Conservation (phyloP, 2,113 vertebrate genomes). For the Larimichthys polyactis region DNA sequence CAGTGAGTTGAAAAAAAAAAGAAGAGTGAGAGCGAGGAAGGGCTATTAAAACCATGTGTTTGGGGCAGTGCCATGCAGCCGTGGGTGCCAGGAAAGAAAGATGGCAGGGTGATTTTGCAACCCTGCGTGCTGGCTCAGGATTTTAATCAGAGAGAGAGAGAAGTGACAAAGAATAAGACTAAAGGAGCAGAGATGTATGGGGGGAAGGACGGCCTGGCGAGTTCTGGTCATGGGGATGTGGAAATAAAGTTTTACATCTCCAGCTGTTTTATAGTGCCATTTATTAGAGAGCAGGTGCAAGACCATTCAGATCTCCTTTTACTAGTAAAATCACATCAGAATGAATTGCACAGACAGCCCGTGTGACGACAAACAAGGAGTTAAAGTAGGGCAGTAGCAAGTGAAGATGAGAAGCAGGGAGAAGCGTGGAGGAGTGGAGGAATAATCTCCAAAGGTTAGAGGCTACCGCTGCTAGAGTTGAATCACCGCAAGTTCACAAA, state of each 20-base stretch:
- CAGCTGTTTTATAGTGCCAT: constrained; percentile 79
- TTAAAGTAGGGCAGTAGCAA: constrained; percentile 58
- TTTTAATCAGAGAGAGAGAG: constrained; percentile 50
- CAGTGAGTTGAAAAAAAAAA: constrained; percentile 21
- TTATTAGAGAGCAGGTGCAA: constrained; percentile 83
- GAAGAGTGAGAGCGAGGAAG: constrained; percentile 34
- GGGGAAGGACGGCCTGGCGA: constrained; percentile 57
- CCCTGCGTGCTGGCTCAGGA: constrained; percentile 33
- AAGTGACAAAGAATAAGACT: constrained; percentile 59
- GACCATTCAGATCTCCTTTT: constrained; percentile 72
- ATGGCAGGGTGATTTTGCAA: constrained; percentile 52
- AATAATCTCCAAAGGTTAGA: constrained; percentile 26
- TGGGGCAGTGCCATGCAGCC: constrained; percentile 69
- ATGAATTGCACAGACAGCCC: constrained; percentile 42
- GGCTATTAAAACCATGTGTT: constrained; percentile 79
- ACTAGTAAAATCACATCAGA: constrained; percentile 67
- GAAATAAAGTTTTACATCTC: constrained; percentile 80
- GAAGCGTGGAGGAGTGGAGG: constrained; percentile 19
- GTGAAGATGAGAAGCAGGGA: constrained; percentile 30
- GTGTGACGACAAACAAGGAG: constrained; percentile 49
- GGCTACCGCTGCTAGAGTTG: constrained; percentile 47
- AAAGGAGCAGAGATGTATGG: constrained; percentile 24
- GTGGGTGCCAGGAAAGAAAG: constrained; percentile 58
- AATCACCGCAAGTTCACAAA: constrained; percentile 45
- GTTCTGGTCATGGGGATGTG: constrained; percentile 73